Conservation (phyloP, 2,113 vertebrate species). For the Verasper variegatus region DNA sequence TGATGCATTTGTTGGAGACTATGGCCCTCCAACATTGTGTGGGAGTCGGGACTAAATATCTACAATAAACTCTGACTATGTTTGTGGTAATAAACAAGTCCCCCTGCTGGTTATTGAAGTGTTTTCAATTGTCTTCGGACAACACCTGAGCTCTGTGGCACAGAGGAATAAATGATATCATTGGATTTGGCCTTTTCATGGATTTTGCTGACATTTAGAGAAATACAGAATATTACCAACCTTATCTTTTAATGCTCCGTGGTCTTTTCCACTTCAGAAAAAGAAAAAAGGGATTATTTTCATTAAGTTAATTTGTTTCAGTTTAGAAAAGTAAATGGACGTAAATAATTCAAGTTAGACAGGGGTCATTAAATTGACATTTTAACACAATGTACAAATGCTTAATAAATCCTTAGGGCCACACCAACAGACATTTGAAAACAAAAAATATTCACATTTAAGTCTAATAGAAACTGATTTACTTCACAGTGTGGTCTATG, state of each 20-base stretch:
- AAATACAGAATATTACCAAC: too few relatives aligned
- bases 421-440: neutral
- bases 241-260: too few relatives aligned
- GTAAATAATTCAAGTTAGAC: neutral
- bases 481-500: neutral
- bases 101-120: neutral
- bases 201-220: too few relatives aligned
- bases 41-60: neutral
- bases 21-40: neutral
- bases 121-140: neutral
- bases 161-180: neutral
- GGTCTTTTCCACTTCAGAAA: too few relatives aligned
- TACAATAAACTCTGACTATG: neutral
- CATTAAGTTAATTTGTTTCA: neutral
- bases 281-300: neutral
- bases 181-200: too few relatives aligned
- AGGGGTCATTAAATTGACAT: neutral
- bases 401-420: neutral
- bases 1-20: too few relatives aligned
- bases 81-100: neutral
- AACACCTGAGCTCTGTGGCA: neutral
- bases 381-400: neutral
- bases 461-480: neutral
- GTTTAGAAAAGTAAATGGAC: neutral
- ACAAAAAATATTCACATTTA: neutral